Evolutionary conservation across 2,797 vertebrate genomes (phyloP).

Genomic region (Siniperca scherzeri): DNA sequence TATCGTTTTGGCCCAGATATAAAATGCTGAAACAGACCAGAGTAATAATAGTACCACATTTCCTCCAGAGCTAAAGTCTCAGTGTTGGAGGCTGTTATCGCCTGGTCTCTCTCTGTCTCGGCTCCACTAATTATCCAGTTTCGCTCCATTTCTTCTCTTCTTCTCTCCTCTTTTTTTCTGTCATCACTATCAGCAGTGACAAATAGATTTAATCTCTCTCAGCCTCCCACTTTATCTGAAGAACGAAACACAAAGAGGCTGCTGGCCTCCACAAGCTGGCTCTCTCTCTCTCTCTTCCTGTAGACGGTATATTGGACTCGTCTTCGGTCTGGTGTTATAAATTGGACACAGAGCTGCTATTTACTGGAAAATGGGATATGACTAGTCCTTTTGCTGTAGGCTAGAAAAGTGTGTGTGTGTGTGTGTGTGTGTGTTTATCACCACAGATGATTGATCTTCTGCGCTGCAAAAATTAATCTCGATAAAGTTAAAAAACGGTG

Average conservation of each 20-base stretch:
- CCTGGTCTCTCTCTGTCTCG: constrained; percentile 16
- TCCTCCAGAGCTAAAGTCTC: neutral
- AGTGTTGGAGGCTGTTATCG: neutral
- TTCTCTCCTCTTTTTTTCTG: constrained; percentile 14
- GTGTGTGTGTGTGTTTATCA: neutral
- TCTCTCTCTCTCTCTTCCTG: neutral
- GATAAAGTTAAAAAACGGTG: too few relatives aligned
- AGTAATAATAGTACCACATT: too few relatives aligned
- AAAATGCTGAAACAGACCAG: too few relatives aligned
- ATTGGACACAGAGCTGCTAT: constrained; percentile 33
- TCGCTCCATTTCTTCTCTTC: constrained; percentile 30
- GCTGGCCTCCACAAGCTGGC: neutral
- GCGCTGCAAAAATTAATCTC: too few relatives aligned
- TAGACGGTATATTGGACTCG: neutral
- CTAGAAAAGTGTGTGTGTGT: neutral
- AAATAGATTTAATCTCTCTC: constrained; percentile 59
- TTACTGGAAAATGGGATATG: constrained; percentile 20
- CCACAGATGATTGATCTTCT: too few relatives aligned
- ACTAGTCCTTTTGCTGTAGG: neutral
- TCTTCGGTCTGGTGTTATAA: constrained; percentile 1
- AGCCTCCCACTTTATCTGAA: constrained; percentile 28
- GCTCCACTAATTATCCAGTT: constrained; percentile 45
- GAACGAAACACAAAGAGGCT: constrained; percentile 29
- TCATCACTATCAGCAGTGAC: constrained; percentile 46
- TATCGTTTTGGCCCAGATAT: too few relatives aligned